Evolutionary conservation across 2,797 vertebrate species (phyloP), one percentile per base, ranked within the genome.

Genomic region (Sebastolobus alascanus): DNA sequence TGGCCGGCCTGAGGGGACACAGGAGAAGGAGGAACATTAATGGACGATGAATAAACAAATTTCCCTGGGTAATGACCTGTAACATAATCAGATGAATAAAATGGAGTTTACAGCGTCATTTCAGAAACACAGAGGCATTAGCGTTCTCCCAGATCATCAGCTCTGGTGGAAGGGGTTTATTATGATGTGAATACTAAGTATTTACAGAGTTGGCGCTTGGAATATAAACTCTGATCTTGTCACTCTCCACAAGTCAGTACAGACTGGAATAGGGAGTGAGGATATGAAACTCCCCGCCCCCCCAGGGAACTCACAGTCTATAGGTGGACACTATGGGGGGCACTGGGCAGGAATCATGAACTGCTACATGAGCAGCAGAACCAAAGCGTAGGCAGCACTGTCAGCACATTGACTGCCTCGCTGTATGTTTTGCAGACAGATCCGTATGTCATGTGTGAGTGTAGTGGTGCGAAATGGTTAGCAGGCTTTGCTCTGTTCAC

Each of bases 1-100:
- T 99, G 66, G 96, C 97, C 6, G 98, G 97, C 91, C 98, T 99
- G 92, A 67, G 25, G 33, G 31, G 38, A 67, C 25, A 68, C 35
- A 70, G 16, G 25, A 43, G 27, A 64, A 50, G 18, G 27, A 65
- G 35, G 4, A 40, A 69, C 13, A 61, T 65, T 10, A 43, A 59
- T 14, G 3, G 3, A 75, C 8, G 64, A 33, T 33, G 3, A 50
- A 68, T 25, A 52, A 69, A 75, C 37, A 74, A 2, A 65, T 59
- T 54, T n/a, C 18, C 65, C 25, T 12, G 38, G 22, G 20, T 37
- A 54, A 73, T 31, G 38, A 40, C 16, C 35, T 82, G 16, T 35
- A 33, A 68, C 4, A 54, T 54, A 64, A 37, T 54, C 8, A 25
- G 35, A 37, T 50, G 20, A 27, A 69, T 50, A 68, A 37, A n/a